Evolutionary conservation across 2,888 invertebrate species (phyloP).

Genomic region (Lamproptera curius): DNA sequence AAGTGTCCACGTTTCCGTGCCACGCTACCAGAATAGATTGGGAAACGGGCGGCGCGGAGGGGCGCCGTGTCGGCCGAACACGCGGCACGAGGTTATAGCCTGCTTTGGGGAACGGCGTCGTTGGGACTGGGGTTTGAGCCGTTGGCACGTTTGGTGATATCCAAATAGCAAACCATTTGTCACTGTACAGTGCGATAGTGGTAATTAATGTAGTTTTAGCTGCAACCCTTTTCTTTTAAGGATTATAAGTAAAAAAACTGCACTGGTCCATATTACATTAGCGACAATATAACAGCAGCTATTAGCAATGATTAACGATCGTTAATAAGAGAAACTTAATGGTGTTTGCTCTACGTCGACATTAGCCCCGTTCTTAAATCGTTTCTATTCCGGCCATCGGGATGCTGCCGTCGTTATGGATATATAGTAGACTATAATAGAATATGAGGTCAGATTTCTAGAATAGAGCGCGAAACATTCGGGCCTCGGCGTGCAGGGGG

Average conservation of each 20-base stretch:
- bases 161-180: not conserved
- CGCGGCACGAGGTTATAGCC: not conserved
- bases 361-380: not conserved
- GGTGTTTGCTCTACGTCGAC: not conserved
- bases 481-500: not conserved
- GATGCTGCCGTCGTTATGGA: slow-evolving; percentile 5
- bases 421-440: slow-evolving; percentile 5
- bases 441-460: slow-evolving; percentile 7
- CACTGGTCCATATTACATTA: too few species aligned
- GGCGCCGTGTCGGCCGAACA: not conserved
- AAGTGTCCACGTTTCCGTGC: slow-evolving; percentile 7
- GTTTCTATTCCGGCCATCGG: slow-evolving; percentile 12
- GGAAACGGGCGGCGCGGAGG: not conserved
- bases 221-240: too few species aligned
- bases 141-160: not conserved
- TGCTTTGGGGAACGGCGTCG: not conserved
- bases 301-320: too few species aligned
- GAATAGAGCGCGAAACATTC: slow-evolving; percentile 9
- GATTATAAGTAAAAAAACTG: too few species aligned
- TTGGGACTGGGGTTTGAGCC: not conserved
- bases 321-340: not conserved
- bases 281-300: too few species aligned
- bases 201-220: too few species aligned
- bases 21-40: slow-evolving; percentile 6
- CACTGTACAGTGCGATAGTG: too few species aligned